Evolutionary conservation across 2,113 vertebrate genomes (phyloP), one percentile per base, ranked within the genome.

Genomic region (Gopherus flavomarginatus): DNA sequence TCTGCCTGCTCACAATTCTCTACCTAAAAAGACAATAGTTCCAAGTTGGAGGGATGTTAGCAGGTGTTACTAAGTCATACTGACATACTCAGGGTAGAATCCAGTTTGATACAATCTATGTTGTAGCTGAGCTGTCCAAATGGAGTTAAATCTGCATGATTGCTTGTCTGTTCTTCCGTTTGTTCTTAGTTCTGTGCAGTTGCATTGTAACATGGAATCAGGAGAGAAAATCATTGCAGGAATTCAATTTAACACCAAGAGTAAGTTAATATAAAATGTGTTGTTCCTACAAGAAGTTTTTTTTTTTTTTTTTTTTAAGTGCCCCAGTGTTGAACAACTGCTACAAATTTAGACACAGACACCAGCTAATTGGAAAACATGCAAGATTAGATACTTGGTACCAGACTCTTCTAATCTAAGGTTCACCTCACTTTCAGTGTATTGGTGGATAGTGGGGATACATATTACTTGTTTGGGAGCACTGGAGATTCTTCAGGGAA

Each of bases 341-440:
- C 87, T 97, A 84, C 95, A 93, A 90, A 97, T 97, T 96, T 97
- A 97, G 97, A 90, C 89, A 83, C 92, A 94, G 95, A 96, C 93
- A 97, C 93, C 94, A 96, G 93, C 93, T 96, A 97, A 95, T 96
- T 95, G 93, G 88, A 96, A 96, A 69, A 93, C 87, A 85, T 96
- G 95, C 93, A 92, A 97, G 95, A 93, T 82, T 3, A 5, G 90
- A 85, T 83, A 78, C 92, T 96, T 97, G 85, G 90, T 93, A 94
- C 49, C 92, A 87, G 69, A 94, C 62, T 69, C 62, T n/a, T n/a
- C 17, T 69, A 69, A 69, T n/a, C 8, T 69, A 35, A 69, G 16
- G 8, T 17, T 16, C n/a, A 69, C 10, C 35, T 69, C 62, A 8
- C 62, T 69, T 69, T 69, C 62, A 19, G 35, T 22, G 16, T 19